Conservation (phyloP, 2,113 vertebrate species). For the Dromaius novaehollandiae region DNA sequence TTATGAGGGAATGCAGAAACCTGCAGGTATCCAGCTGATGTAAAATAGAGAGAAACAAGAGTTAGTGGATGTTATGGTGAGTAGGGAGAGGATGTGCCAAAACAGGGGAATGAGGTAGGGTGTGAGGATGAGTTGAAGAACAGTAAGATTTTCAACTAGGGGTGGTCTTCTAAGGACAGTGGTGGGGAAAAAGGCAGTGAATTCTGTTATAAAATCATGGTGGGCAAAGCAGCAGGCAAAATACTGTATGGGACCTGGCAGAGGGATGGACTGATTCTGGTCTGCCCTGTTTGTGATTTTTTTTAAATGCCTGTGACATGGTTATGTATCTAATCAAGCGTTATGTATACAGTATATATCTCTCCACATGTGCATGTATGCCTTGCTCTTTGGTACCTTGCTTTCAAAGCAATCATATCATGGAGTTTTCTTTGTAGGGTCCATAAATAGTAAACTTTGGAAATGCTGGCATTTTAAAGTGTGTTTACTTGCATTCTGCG, state of each 20-base stretch:
- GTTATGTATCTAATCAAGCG: neutral
- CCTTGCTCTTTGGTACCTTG: neutral
- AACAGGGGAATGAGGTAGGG: neutral
- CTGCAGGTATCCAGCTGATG: neutral
- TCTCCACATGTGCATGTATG: neutral
- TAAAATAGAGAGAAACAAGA: neutral
- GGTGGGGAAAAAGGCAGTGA: neutral
- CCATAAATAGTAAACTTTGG: neutral
- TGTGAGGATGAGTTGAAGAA: neutral
- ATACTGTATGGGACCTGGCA: neutral
- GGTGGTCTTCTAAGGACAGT: neutral
- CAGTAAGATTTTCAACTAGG: neutral
- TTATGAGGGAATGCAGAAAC: neutral
- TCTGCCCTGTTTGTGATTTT: neutral
- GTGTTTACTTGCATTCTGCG: neutral
- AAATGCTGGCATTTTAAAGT: neutral
- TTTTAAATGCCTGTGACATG: neutral
- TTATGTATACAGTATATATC: neutral
- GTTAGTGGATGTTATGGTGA: neutral
- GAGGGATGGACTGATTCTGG: too few species aligned
- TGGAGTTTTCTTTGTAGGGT: accelerated
- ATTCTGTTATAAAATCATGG: neutral
- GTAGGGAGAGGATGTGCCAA: accelerated
- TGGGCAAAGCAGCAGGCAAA: neutral
- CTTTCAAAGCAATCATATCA: accelerated